Base-by-base conservation (phyloP, 2,888 invertebrate genomes). In the Alloscopus bannaensis region DNA sequence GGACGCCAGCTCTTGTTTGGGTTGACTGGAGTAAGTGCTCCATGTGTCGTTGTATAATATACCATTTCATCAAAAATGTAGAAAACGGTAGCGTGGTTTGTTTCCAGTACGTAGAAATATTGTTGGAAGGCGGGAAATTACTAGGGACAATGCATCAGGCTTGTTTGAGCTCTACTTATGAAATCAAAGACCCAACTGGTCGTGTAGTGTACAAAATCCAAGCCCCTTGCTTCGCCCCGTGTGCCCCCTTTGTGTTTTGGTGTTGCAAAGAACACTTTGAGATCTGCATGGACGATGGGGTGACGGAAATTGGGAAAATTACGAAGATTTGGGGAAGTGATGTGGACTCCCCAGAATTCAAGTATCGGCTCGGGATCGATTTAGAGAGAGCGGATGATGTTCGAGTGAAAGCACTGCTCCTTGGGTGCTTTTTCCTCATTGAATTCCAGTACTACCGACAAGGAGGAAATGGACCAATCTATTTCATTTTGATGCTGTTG, bases 261-360 rank as follows among this genome's bases (percentile, higher is more conserved):
- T 83, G 83, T 59, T 83, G 78, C 28, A 60, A 76, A 22, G 83
- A 83, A 22, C 66, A 83, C 29, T 83, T 83, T 47, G 81, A 81
- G 29, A 66, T 83, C 11, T 83, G 83, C 66, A 72, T 83, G 81
- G 79, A 79, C 36, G 83, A 83, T 36, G 81, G 79, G 45, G 76
- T 83, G 8, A 79, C 81, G 1, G 79, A 83, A 31, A 69, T 83
- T 1, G 83, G 83, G 24, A 50, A 40, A 31, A 83, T 83, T 29
- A 73, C 69, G 3, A 81, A 81, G 20, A 60, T 24, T 24, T 83
- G 83, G 83, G 79, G 69, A 20, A 31, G 52, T 16, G 76, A 75
- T 31, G 68, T 70, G 0, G 57, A 20, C 18, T 31, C 66, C 8
- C 72, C 78, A 1, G 83, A 81, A n/a, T 81, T 81, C 31, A 57